Conservation (phyloP, 1,140 invertebrate species). For the Metaphire vulgaris region DNA sequence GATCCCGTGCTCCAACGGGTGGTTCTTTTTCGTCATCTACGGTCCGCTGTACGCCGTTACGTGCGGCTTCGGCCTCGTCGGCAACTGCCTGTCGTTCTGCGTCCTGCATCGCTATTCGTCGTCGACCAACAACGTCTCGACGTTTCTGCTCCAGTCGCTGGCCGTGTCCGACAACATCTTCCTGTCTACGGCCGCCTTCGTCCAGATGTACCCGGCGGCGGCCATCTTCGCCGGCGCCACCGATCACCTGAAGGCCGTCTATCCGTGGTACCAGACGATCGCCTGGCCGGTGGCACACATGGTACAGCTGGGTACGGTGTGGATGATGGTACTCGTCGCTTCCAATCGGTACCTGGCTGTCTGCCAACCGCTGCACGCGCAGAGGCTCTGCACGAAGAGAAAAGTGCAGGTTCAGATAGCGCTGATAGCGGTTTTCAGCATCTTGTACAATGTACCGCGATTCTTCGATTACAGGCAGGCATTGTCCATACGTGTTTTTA, state of each 20-base stretch:
- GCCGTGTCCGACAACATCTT: conserved; percentile 28
- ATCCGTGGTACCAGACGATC: conserved; percentile 7
- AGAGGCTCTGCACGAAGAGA: conserved; percentile 19
- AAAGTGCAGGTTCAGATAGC: conserved; percentile 22
- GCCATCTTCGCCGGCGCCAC: conserved; percentile 13
- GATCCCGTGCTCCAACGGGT: conserved; percentile 8
- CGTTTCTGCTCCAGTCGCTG: conserved; percentile 16
- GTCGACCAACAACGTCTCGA: neutral
- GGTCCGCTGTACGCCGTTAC: conserved; percentile 25
- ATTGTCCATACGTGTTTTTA: too few species aligned
- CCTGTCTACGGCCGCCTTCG: conserved; percentile 18
- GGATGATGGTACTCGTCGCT: conserved; percentile 30
- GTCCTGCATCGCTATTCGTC: conserved; percentile 22
- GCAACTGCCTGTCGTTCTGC: conserved; percentile 27
- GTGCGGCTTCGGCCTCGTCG: conserved; percentile 28
- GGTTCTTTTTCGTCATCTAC: conserved; percentile 31
- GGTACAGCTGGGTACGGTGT: conserved; percentile 28
- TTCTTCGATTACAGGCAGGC: conserved; percentile 27
- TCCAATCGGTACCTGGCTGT: conserved; percentile 28
- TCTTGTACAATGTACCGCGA: conserved; percentile 30
- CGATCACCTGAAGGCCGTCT: neutral
- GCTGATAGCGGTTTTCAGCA: conserved; percentile 4
- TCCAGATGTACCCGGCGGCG: conserved; percentile 28
- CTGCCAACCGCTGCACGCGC: conserved; percentile 25
- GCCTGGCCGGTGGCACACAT: conserved; percentile 27